Percentiles rank a stretch among this genome's conserved stretches.
phyloP scores from a whole-genome alignment of 2,113 vertebrate species.

The Gasterosteus nipponicus region DNA sequence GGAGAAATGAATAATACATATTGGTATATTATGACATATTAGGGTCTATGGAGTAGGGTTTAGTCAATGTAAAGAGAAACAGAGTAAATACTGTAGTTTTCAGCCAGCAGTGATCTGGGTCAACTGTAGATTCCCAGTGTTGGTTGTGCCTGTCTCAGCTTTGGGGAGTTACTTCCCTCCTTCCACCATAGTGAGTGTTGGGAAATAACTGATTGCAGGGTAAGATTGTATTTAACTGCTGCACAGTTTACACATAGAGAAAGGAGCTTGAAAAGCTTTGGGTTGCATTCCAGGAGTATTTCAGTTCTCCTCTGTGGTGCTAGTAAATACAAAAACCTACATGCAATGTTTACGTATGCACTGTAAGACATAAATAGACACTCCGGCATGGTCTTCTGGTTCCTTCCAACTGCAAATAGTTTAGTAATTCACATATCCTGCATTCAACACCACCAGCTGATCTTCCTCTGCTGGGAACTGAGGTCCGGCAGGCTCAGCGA shows the following conservation, averaged over 20 bases:
- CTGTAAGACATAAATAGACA: slow-evolving; percentile 47
- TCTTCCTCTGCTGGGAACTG: not conserved
- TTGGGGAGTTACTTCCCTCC: slow-evolving; percentile 33
- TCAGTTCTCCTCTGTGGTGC: slow-evolving; percentile 65
- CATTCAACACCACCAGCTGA: not conserved
- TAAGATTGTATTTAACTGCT: slow-evolving; percentile 43
- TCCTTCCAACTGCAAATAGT: not conserved
- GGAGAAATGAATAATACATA: too few relatives aligned
- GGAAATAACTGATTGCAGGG: slow-evolving; percentile 55
- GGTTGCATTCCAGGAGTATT: slow-evolving; percentile 71
- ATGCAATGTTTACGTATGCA: slow-evolving; percentile 43
- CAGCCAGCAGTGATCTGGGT: slow-evolving; percentile 37
- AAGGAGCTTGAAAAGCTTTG: slow-evolving; percentile 53
- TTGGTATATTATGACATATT: too few relatives aligned
- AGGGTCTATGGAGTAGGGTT: not conserved
- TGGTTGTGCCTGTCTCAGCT: slow-evolving; percentile 41
- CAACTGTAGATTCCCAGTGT: slow-evolving; percentile 51
- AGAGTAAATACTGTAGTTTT: slow-evolving; percentile 33
- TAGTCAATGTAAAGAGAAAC: slow-evolving; percentile 20
- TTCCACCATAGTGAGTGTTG: slow-evolving; percentile 35
- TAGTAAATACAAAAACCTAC: slow-evolving; percentile 58
- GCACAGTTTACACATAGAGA: slow-evolving; percentile 55
- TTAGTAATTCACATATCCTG: slow-evolving; percentile 12
- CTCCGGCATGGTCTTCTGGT: slow-evolving; percentile 1
- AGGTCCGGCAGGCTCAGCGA: not conserved